Percentiles rank a stretch among this genome's conserved stretches.
phyloP scores from a whole-genome alignment of 2,888 invertebrate genomes.

The Unio delphinus region DNA sequence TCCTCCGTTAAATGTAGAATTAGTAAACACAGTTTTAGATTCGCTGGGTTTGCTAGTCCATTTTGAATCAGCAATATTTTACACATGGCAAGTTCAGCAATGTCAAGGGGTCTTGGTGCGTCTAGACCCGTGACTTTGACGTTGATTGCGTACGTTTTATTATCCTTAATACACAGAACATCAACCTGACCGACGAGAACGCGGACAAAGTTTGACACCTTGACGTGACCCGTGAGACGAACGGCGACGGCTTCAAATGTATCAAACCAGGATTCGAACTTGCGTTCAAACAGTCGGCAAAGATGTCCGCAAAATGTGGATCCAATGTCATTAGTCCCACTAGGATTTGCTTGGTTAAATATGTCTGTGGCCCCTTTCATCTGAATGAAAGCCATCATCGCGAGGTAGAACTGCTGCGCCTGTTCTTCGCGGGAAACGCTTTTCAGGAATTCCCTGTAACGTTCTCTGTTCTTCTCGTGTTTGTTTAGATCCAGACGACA shows the following conservation, averaged over 20 bases:
- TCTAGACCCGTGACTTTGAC: conserved; percentile 57
- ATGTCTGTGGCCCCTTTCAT: conserved; percentile 52
- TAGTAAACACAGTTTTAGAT: conserved; percentile 44
- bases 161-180: conserved; percentile 43
- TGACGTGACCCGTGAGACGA: conserved; percentile 56
- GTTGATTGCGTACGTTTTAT: conserved; percentile 45
- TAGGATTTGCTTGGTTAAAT: conserved; percentile 34
- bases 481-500: conserved; percentile 57
- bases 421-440: conserved; percentile 53
- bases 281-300: conserved; percentile 53
- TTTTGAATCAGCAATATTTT: conserved; percentile 60
- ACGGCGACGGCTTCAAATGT: conserved; percentile 56
- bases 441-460: conserved; percentile 48
- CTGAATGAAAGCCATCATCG: conserved; percentile 44
- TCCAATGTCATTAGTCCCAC: conserved; percentile 17
- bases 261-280: conserved; percentile 56
- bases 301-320: conserved; percentile 49
- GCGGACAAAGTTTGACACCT: conserved; percentile 58
- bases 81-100: conserved; percentile 56
- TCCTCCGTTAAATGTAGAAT: conserved; percentile 52
- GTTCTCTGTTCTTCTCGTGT: conserved; percentile 49
- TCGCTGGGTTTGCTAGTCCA: conserved; percentile 48
- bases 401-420: conserved; percentile 50
- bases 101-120: conserved; percentile 55
- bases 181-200: conserved; percentile 56